A percentile compares a stretch with the other conserved stretches of the same genome.
Conservation (phyloP, 2,888 invertebrate species). For the Gymnocheta viridis region DNA sequence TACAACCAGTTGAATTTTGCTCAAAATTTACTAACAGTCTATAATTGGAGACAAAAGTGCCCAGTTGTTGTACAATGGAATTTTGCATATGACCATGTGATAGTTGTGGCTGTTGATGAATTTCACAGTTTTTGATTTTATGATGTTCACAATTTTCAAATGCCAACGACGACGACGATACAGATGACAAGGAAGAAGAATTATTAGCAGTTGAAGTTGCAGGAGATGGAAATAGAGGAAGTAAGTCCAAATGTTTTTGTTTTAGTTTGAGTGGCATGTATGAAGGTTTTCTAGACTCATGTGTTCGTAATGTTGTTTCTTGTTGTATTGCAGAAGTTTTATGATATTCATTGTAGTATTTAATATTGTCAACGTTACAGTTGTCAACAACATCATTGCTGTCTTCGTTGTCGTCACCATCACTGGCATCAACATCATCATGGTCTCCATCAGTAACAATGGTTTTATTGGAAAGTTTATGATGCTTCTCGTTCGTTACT, state of each 20-base stretch:
- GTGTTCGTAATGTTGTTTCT: slow-evolving; percentile 69
- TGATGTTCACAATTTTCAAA: slow-evolving; percentile 73
- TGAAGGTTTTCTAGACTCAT: slow-evolving; percentile 70
- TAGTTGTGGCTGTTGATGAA: slow-evolving; percentile 73
- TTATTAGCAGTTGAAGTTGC: slow-evolving; percentile 4
- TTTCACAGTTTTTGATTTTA: slow-evolving; percentile 81
- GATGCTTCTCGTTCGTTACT: slow-evolving; percentile 53
- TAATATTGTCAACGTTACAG: slow-evolving; percentile 68
- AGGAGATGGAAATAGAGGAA: slow-evolving; percentile 8
- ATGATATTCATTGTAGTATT: slow-evolving; percentile 66
- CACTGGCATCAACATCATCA: slow-evolving; percentile 33
- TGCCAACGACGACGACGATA: slow-evolving; percentile 29
- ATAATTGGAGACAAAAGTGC: slow-evolving; percentile 45
- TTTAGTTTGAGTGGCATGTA: slow-evolving; percentile 72
- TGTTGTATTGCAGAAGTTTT: slow-evolving; percentile 59
- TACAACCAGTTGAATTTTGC: slow-evolving; percentile 56
- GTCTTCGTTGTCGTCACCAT: slow-evolving; percentile 55
- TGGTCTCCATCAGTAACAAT: slow-evolving; percentile 61
- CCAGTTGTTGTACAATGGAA: slow-evolving; percentile 47
- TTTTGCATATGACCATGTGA: slow-evolving; percentile 47
- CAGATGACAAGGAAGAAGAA: slow-evolving; percentile 13
- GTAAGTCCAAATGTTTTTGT: slow-evolving; percentile 71
- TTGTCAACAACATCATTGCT: slow-evolving; percentile 66
- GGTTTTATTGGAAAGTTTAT: slow-evolving; percentile 65
- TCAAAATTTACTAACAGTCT: slow-evolving; percentile 47